Percentiles rank a stretch among this genome's conserved stretches.
phyloP scores from a whole-genome alignment of 2,113 vertebrate species.

The Rousettus leschenaultii region DNA sequence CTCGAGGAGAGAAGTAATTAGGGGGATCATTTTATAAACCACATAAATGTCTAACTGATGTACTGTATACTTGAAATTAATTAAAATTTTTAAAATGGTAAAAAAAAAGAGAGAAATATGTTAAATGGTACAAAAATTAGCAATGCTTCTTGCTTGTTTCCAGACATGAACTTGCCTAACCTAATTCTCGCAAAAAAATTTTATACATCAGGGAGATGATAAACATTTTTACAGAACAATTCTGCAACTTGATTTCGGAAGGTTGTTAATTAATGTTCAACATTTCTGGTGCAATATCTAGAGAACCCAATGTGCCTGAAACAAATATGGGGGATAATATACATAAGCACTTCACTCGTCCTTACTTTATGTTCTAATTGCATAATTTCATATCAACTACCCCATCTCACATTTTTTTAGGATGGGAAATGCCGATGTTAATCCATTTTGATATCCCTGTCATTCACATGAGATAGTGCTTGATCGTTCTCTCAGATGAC shows the following conservation, averaged over 20 bases:
- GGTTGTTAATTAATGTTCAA: not conserved
- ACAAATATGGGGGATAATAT: not conserved
- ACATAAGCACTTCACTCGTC: not conserved
- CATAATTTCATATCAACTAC: not conserved
- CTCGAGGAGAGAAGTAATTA: too few species aligned
- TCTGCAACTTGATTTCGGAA: not conserved
- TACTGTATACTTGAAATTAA: too few species aligned
- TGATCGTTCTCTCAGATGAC: not conserved
- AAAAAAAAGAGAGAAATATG: not conserved
- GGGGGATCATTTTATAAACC: too few species aligned
- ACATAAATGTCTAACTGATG: too few species aligned
- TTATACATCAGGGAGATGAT: not conserved
- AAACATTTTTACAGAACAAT: constrained; percentile 12
- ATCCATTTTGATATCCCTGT: not conserved
- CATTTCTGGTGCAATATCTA: not conserved
- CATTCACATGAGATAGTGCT: not conserved
- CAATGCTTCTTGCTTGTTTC: not conserved
- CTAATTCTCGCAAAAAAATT: not conserved
- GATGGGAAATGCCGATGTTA: not conserved
- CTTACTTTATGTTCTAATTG: not conserved
- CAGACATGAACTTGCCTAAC: not conserved
- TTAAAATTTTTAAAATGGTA: too few species aligned
- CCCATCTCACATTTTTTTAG: not conserved
- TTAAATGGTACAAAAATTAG: constrained; percentile 15
- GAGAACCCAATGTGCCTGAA: constrained; percentile 15